phyloP scores from a whole-genome alignment of 2,113 vertebrate species.

The Fregata magnificens region DNA sequence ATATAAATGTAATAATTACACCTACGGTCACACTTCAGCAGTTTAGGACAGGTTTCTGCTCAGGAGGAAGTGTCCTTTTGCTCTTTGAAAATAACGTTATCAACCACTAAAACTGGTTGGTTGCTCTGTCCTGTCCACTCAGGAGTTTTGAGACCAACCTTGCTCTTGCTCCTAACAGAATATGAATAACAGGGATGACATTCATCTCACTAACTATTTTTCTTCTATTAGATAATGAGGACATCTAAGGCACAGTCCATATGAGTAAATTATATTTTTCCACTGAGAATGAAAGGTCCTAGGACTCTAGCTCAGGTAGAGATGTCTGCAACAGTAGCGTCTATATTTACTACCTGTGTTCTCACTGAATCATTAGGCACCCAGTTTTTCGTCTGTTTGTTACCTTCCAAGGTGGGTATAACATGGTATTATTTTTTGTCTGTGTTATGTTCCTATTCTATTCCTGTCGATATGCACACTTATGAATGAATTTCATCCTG shows the following conservation, averaged over 20 bases:
- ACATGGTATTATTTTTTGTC: not conserved
- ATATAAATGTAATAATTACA: not conserved
- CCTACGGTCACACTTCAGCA: fast-evolving
- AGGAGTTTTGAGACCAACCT: not conserved
- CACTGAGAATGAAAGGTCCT: not conserved
- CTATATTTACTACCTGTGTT: not conserved
- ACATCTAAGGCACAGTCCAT: not conserved
- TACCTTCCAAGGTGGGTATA: not conserved
- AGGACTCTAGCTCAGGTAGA: not conserved
- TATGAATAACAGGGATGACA: not conserved
- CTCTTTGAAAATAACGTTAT: not conserved
- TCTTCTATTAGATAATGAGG: not conserved
- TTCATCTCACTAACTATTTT: not conserved
- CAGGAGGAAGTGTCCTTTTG: not conserved
- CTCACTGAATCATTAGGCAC: not conserved
- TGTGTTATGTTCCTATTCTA: not conserved
- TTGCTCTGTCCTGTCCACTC: not conserved
- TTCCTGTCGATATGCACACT: not conserved
- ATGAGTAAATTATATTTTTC: not conserved
- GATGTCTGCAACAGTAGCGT: not conserved
- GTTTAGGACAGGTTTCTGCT: not conserved
- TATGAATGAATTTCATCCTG: conserved; percentile 31
- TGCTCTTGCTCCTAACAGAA: not conserved
- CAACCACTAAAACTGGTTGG: not conserved
- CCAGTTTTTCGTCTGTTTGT: not conserved